Evolutionary conservation across 2,797 vertebrate species (phyloP), one percentile per base, ranked within the genome.

Genomic region (Hippopotamyrus pictus): DNA sequence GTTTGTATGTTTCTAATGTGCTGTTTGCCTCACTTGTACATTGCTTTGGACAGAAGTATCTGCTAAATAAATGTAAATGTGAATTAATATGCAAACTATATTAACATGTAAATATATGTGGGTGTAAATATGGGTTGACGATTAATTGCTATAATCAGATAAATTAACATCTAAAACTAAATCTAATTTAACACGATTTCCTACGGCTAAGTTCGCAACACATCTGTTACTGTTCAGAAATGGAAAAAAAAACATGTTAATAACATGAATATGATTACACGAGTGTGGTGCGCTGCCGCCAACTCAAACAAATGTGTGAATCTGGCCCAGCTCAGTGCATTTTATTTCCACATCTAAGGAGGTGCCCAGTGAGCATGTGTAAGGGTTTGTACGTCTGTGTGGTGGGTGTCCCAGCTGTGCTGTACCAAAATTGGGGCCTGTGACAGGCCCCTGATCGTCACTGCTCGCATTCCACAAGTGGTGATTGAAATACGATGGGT

Each of bases 1-100:
- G 65, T 14, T 5, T 5, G 4, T 73, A 73, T 37, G 12, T 73
- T 37, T 37, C 29, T 37, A 17, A 37, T 17, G 65, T 73, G 12
- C 65, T 37, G 3, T 37, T 73, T 73, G 29, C 65, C 65, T 37
- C 65, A 37, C 5, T 73, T 73, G 33, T 73, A 37, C 65, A 4
- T 73, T 7, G 65, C 65, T 37, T 73, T 73, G 65, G 65, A 37
- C 65, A 73, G 65, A 73, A 73, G 65, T 33, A 25, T 69, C 65
- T 69, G 29, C 65, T 33, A 69, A 17, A 37, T 73, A 73, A 73
- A 73, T 73, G 65, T 73, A 73, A 73, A 73, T 73, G 65, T 37
- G 65, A 73, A 73, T 37, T 73, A 37, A 83, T 83, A 83, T 83
- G 79, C 79, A 83, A 83, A 48, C 44, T 83, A 83, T 48, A 48